Base-by-base conservation (phyloP, 2,797 vertebrate genomes). In the Urosaurus nigricauda region DNA sequence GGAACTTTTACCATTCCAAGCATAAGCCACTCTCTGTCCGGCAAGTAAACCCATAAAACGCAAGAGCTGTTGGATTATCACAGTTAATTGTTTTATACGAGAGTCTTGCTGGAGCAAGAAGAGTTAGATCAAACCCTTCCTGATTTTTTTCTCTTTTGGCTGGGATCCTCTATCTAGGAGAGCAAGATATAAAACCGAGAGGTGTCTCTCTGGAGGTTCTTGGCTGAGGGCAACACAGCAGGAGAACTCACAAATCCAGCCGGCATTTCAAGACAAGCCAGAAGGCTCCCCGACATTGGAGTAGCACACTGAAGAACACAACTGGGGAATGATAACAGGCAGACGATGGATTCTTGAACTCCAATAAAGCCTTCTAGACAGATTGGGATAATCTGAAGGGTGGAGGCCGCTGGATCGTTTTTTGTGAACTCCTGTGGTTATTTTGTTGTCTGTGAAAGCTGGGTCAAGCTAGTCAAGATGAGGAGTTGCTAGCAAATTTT, bases 11-110 rank as follows among this genome's bases (percentile, higher is more conserved):
- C 37, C 35, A 16, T 80, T 68, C 21, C 70, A 82, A 74, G 6
- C 79, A 43, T 68, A 89, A 40, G 47, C 90, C 87, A 89, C 83
- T n/a, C 35, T 87, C 81, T 26, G 32, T 4, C 13, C 0, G 0
- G 37, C 51, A 92, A 85, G 79, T 1, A 58, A 93, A 58, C 12
- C 51, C 60, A 65, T 56, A 70, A 89, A 87, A 85, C 24, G n/a
- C 21, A 75, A 65, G 86, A 82, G 73, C 0, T 0, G 1, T 70
- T 71, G 71, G 79, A 91, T 32, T 77, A 83, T 7, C n/a, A n/a
- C 0, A 0, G 32, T 60, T 88, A 86, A 77, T 83, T 83, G 37
- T 63, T 21, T 87, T 75, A 63, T 88, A 79, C 4, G 37, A n/a
- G 29, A 83, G 19, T 71, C 12, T 17, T 87, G 77, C 74, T 74